These are phyloP conservation scores for Herpailurus yagouaroundi DNA, from an alignment of 2,113 vertebrate genomes.

Conservation along the genomic window DNA sequence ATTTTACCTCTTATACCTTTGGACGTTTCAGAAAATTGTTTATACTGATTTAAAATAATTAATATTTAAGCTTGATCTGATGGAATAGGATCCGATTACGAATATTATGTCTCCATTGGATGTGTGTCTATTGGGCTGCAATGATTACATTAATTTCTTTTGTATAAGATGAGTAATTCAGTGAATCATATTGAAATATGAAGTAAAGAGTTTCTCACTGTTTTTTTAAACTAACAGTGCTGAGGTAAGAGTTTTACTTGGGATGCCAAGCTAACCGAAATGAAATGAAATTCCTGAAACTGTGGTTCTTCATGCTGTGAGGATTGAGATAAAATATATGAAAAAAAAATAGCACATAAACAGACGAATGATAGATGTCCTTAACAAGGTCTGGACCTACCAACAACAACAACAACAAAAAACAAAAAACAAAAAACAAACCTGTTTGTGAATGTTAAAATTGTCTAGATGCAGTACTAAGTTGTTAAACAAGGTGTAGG, in stretches of 20 bases:
- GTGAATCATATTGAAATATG: background rate
- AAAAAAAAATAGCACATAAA: background rate
- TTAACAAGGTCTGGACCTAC: background rate
- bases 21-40: background rate
- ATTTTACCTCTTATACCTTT: background rate
- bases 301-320: background rate
- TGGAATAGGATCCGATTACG: background rate
- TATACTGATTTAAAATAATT: background rate
- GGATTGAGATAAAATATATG: background rate
- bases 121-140: background rate
- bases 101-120: background rate
- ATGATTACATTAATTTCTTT: background rate
- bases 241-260: background rate
- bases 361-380: background rate
- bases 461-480: background rate
- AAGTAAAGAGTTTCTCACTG: background rate
- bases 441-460: conserved; percentile 30
- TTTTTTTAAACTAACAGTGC: background rate
- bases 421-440: too few species aligned
- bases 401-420: too few species aligned
- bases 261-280: background rate
- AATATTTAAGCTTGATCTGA: background rate
- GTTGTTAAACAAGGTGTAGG: background rate
- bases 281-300: background rate
- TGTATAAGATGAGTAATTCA: background rate